Conservation (phyloP, 2,888 invertebrate species). For the Malthinus seriepunctatus region DNA sequence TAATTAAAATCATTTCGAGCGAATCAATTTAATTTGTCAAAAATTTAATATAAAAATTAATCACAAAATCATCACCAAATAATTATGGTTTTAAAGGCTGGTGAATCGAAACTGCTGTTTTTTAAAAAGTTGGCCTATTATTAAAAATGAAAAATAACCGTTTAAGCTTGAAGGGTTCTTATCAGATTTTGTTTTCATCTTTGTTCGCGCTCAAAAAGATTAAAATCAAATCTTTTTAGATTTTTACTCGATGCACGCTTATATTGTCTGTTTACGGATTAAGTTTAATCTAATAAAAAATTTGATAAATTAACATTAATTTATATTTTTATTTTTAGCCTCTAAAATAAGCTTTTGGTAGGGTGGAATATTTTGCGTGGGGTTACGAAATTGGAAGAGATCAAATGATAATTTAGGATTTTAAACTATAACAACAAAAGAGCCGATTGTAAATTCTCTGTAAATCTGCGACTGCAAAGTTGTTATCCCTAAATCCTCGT, state of each 20-base stretch:
- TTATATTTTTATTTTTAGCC: too few relatives aligned
- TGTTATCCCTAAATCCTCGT: too few relatives aligned
- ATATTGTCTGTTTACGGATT: neutral
- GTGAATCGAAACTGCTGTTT: slow-evolving; percentile 4
- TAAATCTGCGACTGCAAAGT: too few relatives aligned
- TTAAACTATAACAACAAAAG: too few relatives aligned
- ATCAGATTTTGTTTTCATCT: slow-evolving; percentile 10
- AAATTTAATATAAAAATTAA: neutral
- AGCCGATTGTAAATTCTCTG: too few relatives aligned
- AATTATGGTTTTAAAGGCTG: neutral
- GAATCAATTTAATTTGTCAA: too few relatives aligned
- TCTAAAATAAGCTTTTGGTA: too few relatives aligned
- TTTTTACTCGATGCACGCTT: neutral
- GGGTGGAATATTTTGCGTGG: too few relatives aligned
- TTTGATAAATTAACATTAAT: too few relatives aligned
- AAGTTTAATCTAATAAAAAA: neutral
- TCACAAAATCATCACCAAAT: neutral
- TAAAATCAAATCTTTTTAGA: slow-evolving; percentile 8
- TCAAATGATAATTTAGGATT: too few relatives aligned
- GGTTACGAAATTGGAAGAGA: too few relatives aligned
- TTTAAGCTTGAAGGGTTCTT: slow-evolving; percentile 11
- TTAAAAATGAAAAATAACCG: slow-evolving; percentile 4
- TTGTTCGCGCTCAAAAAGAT: slow-evolving; percentile 4
- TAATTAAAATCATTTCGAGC: too few relatives aligned
- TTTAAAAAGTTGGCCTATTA: neutral